Evolutionary conservation across 2,888 invertebrate genomes (phyloP), one percentile per base, ranked within the genome.

Genomic region (Aricia artaxerxes): DNA sequence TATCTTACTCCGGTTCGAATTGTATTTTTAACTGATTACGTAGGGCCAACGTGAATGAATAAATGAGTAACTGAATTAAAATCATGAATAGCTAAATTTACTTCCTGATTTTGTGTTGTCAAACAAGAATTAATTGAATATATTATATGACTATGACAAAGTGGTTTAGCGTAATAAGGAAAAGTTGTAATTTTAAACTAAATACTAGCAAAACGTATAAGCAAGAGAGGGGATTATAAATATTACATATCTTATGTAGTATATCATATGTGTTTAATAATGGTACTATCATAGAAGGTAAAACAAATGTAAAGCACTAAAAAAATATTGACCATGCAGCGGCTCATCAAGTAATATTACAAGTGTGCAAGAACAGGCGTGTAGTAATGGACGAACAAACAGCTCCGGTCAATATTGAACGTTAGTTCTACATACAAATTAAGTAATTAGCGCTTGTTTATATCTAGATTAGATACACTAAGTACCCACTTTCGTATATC

Each of bases 361-460:
- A 35, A 75, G 49, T 53, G 75, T 75, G 53, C 76, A 76, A 53
- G 57, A 76, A 57, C 57, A 35, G 44, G 53, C 76, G 76, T 53
- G 57, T 16, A 4, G 76, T 76, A 76, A 76, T 76, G 76, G 53
- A 31, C 49, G 24, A 38, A 53, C 49, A 49, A 76, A 76, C 57
- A 57, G 7, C 49, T 35, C 53, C 1, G 53, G 53, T 76, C 76
- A 76, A 76, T 76, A 76, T 76, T 76, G 76, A 76, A 76, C 53
- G 76, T 53, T 53, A 76, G 53, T 49, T 75, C 53, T 53, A 57
- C 76, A 76, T 38, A 76, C 57, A 76, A 53, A 76, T 76, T 53
- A 76, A 76, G 76, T 76, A 57, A 76, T 76, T 57, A 57, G 57
- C 16, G 35, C 35, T 69, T 38, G 35, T 69, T 69, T 6, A 69